phyloP scores from a whole-genome alignment of 2,797 vertebrate genomes.

The Rhabdomys pumilio region DNA sequence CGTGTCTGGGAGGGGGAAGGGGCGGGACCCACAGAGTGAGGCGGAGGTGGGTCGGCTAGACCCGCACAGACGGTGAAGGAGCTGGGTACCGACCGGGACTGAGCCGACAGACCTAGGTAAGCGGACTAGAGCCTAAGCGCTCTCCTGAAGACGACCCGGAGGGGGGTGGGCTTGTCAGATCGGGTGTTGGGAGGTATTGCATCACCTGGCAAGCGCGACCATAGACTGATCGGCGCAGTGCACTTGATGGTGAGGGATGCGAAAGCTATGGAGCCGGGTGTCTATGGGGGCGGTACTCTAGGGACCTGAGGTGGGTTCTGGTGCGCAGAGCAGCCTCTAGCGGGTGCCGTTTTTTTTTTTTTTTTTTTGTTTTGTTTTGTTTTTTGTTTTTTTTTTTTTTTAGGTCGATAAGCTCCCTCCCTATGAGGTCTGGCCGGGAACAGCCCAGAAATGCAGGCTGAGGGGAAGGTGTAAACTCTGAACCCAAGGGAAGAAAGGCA shows the following conservation, averaged over 20 bases:
- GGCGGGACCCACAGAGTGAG: constrained; percentile 70
- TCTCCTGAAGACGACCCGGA: background rate
- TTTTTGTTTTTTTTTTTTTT: background rate
- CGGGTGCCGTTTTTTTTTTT: background rate
- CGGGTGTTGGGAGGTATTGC: background rate
- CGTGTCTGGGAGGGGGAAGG: constrained; percentile 83
- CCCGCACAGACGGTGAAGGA: background rate
- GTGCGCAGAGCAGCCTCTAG: background rate
- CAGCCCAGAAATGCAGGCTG: background rate
- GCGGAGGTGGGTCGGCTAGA: constrained; percentile 73
- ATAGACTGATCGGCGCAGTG: background rate
- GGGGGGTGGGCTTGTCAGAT: background rate
- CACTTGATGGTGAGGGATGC: background rate
- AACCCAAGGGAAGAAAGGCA: constrained; percentile 4
- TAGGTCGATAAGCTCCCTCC: background rate
- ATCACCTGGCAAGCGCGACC: constrained; percentile 33
- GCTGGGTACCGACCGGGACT: background rate
- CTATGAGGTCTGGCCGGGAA: background rate
- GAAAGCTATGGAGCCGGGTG: background rate
- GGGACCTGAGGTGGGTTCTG: background rate
- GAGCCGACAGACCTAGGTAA: background rate
- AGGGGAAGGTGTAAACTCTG: constrained; percentile 11
- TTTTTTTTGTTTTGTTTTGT: background rate
- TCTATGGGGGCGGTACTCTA: background rate
- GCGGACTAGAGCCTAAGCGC: background rate